phyloP scores from a whole-genome alignment of 92 coral and sea anemone genomes.

The Micromussa lordhowensis region DNA sequence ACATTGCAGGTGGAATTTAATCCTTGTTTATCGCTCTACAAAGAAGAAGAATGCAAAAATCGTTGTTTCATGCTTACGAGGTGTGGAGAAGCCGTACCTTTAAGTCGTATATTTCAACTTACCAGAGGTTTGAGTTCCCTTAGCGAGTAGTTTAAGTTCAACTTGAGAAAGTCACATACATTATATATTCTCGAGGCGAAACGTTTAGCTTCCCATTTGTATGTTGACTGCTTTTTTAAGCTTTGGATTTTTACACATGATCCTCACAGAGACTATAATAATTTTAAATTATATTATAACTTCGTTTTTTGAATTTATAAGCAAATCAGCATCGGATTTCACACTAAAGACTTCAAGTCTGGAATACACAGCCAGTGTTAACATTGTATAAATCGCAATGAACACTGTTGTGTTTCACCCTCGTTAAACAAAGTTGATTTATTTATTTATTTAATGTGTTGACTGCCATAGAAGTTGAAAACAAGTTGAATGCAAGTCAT shows the following conservation, averaged over 20 bases:
- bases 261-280: not conserved
- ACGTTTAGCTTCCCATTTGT: not conserved
- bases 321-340: not conserved
- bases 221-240: not conserved
- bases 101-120: not conserved
- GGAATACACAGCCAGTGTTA: not conserved
- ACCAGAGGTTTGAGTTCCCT: not conserved
- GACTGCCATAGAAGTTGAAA: not conserved
- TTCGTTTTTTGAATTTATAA: not conserved
- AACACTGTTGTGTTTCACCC: no score
- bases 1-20: no score
- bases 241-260: not conserved
- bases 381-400: no score
- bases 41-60: conserved; percentile 19
- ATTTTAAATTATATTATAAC: not conserved
- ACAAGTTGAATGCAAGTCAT: no score
- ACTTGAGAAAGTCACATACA: not conserved
- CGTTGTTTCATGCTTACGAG: conserved; percentile 24
- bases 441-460: no score
- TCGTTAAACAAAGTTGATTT: no score
- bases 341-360: not conserved
- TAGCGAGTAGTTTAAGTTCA: not conserved
- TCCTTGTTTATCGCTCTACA: not conserved
- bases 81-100: conserved; percentile 21
- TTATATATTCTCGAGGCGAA: no score